These are phyloP conservation scores for Caenorhabditis sp. DNA, from an alignment of 2,888 invertebrate species.

Conservation along the genomic window DNA sequence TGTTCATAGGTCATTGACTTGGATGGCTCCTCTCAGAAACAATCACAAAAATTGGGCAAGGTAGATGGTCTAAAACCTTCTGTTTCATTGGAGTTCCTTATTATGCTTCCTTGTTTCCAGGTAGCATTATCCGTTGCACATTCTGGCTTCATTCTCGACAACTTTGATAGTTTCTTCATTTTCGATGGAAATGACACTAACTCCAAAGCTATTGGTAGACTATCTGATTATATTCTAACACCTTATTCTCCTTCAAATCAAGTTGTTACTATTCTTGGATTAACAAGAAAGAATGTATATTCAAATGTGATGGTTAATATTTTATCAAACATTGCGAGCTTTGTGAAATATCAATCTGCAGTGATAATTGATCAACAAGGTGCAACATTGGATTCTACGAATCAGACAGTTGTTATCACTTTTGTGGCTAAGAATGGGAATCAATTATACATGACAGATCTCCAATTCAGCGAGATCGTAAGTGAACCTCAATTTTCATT, in stretches of 20 bases:
- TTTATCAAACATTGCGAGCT: constrained; percentile 1
- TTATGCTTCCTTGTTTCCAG: background rate
- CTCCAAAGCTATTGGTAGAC: constrained; percentile 19
- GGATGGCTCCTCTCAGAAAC: too few relatives aligned
- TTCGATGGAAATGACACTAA: constrained; percentile 25
- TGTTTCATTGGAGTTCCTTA: background rate
- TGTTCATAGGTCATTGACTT: too few relatives aligned
- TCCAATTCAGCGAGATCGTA: constrained; percentile 33
- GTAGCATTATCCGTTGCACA: constrained; percentile 27
- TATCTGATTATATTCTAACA: constrained; percentile 14
- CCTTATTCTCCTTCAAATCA: constrained; percentile 17
- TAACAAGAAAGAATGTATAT: constrained; percentile 16
- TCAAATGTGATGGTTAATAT: constrained; percentile 28
- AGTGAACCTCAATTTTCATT: background rate
- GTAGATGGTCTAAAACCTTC: background rate
- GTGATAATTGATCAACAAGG: constrained; percentile 25
- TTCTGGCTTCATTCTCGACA: constrained; percentile 23
- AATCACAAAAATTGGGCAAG: too few relatives aligned
- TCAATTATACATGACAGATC: constrained; percentile 19
- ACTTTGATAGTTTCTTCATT: constrained; percentile 36
- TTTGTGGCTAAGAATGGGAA: constrained; percentile 27
- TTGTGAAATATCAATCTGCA: constrained; percentile 22
- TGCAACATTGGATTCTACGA: constrained; percentile 20
- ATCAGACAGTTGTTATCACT: constrained; percentile 29
- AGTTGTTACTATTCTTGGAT: constrained; percentile 24